Evolutionary conservation across 2,113 vertebrate genomes (phyloP).

Genomic region (Chamaea fasciata): DNA sequence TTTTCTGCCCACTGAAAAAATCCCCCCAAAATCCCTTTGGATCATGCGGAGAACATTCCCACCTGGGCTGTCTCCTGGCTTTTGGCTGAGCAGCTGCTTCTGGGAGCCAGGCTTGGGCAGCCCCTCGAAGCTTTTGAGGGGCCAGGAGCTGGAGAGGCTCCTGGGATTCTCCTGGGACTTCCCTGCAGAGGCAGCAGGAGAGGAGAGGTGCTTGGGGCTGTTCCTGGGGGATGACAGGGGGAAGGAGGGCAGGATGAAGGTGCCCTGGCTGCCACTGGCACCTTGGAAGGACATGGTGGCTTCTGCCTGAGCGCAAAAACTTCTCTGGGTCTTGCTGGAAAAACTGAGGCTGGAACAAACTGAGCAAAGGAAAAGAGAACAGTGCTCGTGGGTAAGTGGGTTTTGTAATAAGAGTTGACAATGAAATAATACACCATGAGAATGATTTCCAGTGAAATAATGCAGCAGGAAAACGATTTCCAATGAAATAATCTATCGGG

Average conservation of each 20-base stretch:
- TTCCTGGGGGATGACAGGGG: slow-evolving; percentile 76
- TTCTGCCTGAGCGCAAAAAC: slow-evolving; percentile 74
- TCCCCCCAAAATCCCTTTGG: background rate
- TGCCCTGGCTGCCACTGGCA: slow-evolving; percentile 57
- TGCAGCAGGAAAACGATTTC: background rate
- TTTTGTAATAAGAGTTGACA: background rate
- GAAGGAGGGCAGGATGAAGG: slow-evolving; percentile 82
- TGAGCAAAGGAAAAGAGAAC: background rate
- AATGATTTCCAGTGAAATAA: background rate
- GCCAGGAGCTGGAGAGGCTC: slow-evolving; percentile 88
- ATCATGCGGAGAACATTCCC: background rate
- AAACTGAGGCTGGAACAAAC: slow-evolving; percentile 60
- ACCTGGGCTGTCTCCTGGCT: slow-evolving; percentile 62
- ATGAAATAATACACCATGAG: background rate
- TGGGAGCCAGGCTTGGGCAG: slow-evolving; percentile 64
- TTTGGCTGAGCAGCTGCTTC: slow-evolving; percentile 49
- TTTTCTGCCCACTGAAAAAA: background rate
- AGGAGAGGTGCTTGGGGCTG: slow-evolving; percentile 71
- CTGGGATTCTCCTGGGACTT: slow-evolving; percentile 66
- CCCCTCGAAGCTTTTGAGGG: slow-evolving; percentile 77
- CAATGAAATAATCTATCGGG: background rate
- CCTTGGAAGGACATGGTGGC: slow-evolving; percentile 56
- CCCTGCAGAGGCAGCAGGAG: slow-evolving; percentile 50
- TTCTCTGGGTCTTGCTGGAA: slow-evolving; percentile 66
- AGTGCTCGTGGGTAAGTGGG: background rate